A percentile compares a stretch with the other conserved stretches of the same genome.
These are phyloP conservation scores for Nyleta sp. DNA, from an alignment of 2,888 invertebrate genomes.

Conservation along the genomic window DNA sequence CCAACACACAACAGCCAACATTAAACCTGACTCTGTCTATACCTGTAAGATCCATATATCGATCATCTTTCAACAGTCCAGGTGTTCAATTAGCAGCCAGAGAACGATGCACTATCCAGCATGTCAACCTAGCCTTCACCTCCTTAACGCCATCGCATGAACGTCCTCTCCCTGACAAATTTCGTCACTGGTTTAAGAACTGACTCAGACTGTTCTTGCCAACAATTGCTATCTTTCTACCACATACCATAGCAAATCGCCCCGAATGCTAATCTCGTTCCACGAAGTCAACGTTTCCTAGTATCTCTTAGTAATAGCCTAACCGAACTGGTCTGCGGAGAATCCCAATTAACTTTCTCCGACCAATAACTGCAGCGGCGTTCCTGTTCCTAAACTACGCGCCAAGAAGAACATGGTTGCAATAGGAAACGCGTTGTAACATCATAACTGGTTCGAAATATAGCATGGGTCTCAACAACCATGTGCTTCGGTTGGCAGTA, in stretches of 20 bases:
- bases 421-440: no score
- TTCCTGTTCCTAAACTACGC: no score
- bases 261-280: conserved; percentile 19
- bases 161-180: conserved; percentile 10
- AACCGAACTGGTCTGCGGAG: conserved; percentile 11
- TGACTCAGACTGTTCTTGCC: conserved; percentile 8
- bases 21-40: not conserved
- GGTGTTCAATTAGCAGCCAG: conserved; percentile 1
- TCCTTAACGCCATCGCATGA: conserved; percentile 18
- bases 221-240: not conserved
- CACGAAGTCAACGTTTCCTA: conserved; percentile 10
- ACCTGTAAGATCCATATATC: conserved; percentile 15
- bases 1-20: not conserved
- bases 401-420: no score
- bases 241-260: conserved; percentile 1
- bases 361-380: conserved; percentile 9
- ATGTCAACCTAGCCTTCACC: conserved; percentile 11
- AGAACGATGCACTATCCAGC: conserved; percentile 26
- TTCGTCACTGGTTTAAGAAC: conserved; percentile 5
- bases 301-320: not conserved
- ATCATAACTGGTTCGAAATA: no score
- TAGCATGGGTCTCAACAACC: no score
- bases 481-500: no score
- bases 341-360: conserved; percentile 53
- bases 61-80: conserved; percentile 21